Conservation (phyloP, 2,113 vertebrate species). For the Phyllostomus discolor region DNA sequence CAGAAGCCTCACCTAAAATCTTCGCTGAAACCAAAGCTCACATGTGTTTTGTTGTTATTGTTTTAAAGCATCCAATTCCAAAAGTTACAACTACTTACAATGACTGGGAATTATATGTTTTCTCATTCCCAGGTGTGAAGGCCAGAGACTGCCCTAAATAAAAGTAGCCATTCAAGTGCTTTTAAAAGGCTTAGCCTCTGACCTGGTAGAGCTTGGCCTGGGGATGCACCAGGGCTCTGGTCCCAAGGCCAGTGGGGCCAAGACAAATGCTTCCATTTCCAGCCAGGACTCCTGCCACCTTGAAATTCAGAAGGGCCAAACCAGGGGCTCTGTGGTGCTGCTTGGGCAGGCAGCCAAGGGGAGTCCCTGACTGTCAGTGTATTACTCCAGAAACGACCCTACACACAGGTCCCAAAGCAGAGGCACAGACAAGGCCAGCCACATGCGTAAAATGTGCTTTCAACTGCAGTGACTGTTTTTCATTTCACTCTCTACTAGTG, state of each 20-base stretch:
- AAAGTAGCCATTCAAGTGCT: neutral
- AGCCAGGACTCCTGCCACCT: neutral
- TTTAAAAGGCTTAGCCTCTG: neutral
- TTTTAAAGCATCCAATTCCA: neutral
- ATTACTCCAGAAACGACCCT: neutral
- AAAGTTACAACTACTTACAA: neutral
- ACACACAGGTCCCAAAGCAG: neutral
- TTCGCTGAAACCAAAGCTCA: neutral
- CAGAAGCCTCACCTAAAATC: neutral
- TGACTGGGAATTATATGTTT: neutral
- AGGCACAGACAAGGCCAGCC: neutral
- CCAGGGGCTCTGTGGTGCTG: neutral
- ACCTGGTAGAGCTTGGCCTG: accelerated
- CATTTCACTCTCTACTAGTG: neutral
- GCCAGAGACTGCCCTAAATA: neutral
- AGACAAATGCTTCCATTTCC: neutral
- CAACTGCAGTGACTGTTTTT: neutral
- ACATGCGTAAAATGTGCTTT: neutral
- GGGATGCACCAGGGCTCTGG: neutral
- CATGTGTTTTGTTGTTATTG: neutral
- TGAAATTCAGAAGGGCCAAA: neutral
- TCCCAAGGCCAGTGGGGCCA: neutral
- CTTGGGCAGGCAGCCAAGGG: accelerated
- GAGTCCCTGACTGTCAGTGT: neutral
- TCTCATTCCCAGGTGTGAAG: neutral